Conservation (phyloP, 2,888 invertebrate genomes). For the Galerucella calmariensis region DNA sequence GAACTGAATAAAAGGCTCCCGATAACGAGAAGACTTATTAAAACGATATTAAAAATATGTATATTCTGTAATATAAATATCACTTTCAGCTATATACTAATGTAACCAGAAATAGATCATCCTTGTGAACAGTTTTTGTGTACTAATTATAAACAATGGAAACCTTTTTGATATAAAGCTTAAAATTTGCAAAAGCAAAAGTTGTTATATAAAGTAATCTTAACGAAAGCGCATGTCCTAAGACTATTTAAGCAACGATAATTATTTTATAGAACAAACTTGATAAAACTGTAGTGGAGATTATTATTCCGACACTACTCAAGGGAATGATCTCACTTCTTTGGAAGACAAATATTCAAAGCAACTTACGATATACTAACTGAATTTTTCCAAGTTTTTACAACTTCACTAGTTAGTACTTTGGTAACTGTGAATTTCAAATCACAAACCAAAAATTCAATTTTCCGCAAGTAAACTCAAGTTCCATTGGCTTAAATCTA, state of each 20-base stretch:
- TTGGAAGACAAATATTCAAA: slow-evolving; percentile 6
- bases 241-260: neutral
- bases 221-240: neutral
- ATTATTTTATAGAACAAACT: neutral
- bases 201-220: neutral
- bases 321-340: slow-evolving; percentile 3
- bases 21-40: neutral
- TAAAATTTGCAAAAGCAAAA: neutral
- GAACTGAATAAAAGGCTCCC: neutral
- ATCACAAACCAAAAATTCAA: slow-evolving; percentile 10
- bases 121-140: neutral
- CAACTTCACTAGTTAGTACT: neutral
- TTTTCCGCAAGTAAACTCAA: slow-evolving; percentile 21
- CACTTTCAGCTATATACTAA: neutral
- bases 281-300: neutral
- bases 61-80: neutral
- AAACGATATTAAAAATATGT: neutral
- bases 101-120: neutral
- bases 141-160: neutral
- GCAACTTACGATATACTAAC: neutral
- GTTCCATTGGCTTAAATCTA: neutral
- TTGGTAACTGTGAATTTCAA: slow-evolving; percentile 16
- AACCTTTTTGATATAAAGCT: neutral
- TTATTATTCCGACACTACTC: neutral
- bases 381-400: neutral